These are phyloP conservation scores for Muscina levida DNA, from an alignment of 2,888 invertebrate species.

Conservation along the genomic window DNA sequence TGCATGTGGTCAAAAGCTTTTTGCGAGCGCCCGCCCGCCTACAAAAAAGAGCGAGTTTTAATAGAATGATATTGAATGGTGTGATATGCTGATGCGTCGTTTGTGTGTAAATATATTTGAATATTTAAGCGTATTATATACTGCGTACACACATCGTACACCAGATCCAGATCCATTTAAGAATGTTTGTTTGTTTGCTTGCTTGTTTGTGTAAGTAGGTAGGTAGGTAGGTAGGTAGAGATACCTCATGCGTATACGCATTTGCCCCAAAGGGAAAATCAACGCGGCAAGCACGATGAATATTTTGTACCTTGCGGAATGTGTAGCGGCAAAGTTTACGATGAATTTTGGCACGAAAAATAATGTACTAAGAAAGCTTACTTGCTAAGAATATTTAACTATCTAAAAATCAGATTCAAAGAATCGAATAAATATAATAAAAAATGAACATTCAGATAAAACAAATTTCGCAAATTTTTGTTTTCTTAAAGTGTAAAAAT, in stretches of 20 bases:
- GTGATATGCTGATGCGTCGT: slow-evolving; percentile 15
- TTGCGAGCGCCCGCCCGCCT: slow-evolving; percentile 41
- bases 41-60: slow-evolving; percentile 44
- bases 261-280: slow-evolving; percentile 6
- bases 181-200: background rate
- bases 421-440: too few relatives aligned
- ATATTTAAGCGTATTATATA: slow-evolving; percentile 54
- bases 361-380: too few relatives aligned
- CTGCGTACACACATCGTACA: background rate
- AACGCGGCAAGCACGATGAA: background rate
- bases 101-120: slow-evolving; percentile 50
- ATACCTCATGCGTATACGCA: background rate
- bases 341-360: too few relatives aligned
- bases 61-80: slow-evolving; percentile 44
- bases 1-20: too few relatives aligned
- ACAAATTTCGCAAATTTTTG: background rate
- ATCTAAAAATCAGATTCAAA: too few relatives aligned
- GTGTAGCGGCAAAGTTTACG: too few relatives aligned
- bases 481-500: background rate
- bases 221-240: too few relatives aligned
- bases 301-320: background rate
- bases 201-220: too few relatives aligned
- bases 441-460: too few relatives aligned
- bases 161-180: too few relatives aligned
- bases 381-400: too few relatives aligned